These are phyloP conservation scores for Daphoenositta chrysoptera DNA, from an alignment of 2,113 vertebrate genomes.

Conservation along the genomic window DNA sequence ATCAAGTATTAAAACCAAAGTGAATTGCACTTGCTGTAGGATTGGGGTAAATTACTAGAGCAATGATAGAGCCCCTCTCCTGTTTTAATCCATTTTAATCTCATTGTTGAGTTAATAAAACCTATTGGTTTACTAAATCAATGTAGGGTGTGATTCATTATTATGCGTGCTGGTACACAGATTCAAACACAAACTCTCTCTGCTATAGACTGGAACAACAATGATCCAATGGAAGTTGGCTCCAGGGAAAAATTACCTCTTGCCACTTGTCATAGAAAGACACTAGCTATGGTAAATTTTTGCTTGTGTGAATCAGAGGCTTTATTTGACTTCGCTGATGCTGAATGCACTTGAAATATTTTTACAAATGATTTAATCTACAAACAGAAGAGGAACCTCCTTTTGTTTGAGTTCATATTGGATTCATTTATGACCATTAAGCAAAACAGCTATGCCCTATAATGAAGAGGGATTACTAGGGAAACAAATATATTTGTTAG, in stretches of 20 bases:
- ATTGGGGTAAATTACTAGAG: slow-evolving; percentile 26
- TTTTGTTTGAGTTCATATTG: slow-evolving; percentile 43
- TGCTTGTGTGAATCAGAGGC: background rate
- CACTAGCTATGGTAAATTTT: background rate
- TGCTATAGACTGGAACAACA: background rate
- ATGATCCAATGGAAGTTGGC: slow-evolving; percentile 23
- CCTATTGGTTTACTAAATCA: slow-evolving; percentile 56
- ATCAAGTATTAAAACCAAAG: slow-evolving; percentile 11
- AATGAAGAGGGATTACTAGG: slow-evolving; percentile 54
- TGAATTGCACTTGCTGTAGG: slow-evolving; percentile 10
- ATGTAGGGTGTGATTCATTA: slow-evolving; percentile 46
- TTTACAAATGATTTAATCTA: slow-evolving; percentile 63
- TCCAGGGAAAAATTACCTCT: slow-evolving; percentile 46
- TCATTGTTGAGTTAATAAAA: slow-evolving; percentile 60
- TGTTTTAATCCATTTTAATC: slow-evolving; percentile 62
- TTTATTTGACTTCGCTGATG: slow-evolving; percentile 64
- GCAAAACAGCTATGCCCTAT: slow-evolving; percentile 55
- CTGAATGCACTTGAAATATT: slow-evolving; percentile 46
- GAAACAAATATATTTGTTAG: slow-evolving; percentile 56
- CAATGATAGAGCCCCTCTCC: slow-evolving; percentile 11
- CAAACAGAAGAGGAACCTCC: slow-evolving; percentile 11
- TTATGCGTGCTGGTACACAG: background rate
- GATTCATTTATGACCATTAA: slow-evolving; percentile 64
- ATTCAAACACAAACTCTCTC: background rate
- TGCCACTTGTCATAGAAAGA: slow-evolving; percentile 4